Evolutionary conservation across 2,113 vertebrate species (phyloP).

Genomic region (Theristicus caerulescens): DNA sequence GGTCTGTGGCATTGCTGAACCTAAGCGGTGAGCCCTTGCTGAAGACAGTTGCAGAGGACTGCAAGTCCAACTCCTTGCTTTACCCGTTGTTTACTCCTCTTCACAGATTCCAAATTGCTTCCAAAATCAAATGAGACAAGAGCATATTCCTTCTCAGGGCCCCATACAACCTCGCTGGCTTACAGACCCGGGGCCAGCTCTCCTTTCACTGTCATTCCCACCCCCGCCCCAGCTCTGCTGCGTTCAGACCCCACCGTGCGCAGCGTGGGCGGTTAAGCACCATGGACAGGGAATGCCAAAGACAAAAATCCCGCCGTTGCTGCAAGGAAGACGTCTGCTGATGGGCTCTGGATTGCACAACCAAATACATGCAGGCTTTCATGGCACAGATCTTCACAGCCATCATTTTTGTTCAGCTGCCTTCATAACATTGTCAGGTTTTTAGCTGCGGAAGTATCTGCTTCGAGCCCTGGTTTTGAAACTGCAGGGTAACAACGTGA

Average conservation of each 20-base stretch:
- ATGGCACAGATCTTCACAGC: not conserved
- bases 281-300: not conserved
- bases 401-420: not conserved
- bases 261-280: not conserved
- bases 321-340: not conserved
- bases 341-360: not conserved
- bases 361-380: not conserved
- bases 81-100: not conserved
- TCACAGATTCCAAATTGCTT: not conserved
- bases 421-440: not conserved
- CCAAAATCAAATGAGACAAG: not conserved
- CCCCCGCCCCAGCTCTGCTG: rapidly evolving
- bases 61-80: not conserved
- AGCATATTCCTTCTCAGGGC: not conserved
- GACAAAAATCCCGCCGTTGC: not conserved
- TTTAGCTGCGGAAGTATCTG: not conserved
- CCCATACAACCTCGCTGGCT: not conserved
- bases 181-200: not conserved
- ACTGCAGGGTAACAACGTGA: rapidly evolving
- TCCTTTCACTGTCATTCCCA: rapidly evolving
- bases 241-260: rapidly evolving
- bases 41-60: not conserved
- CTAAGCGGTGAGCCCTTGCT: not conserved
- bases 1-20: not conserved
- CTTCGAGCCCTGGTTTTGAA: not conserved